phyloP scores from a whole-genome alignment of 2,888 invertebrate species.

The Apoda limacodes region DNA sequence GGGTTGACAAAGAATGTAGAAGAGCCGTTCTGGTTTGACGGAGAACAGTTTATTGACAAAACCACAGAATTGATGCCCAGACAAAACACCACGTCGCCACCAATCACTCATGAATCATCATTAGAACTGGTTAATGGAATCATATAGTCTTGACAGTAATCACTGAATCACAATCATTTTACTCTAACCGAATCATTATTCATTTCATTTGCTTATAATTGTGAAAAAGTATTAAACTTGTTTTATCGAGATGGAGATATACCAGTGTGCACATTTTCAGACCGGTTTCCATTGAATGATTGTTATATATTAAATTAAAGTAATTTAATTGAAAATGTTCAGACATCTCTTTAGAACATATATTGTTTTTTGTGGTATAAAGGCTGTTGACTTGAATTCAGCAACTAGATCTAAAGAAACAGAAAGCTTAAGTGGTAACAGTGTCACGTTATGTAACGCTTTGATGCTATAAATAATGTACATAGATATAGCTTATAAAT shows the following conservation, averaged over 20 bases:
- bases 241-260: constrained; percentile 15
- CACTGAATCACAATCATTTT: constrained; percentile 20
- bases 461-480: too few relatives aligned
- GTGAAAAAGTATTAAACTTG: constrained; percentile 16
- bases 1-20: constrained; percentile 60
- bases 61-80: constrained; percentile 51
- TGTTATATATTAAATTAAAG: background rate
- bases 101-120: constrained; percentile 51
- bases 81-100: constrained; percentile 38
- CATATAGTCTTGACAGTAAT: constrained; percentile 40
- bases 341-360: constrained; percentile 20
- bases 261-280: background rate
- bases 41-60: constrained; percentile 39
- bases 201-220: constrained; percentile 37
- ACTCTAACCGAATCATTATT: constrained; percentile 29
- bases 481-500: too few relatives aligned
- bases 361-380: constrained; percentile 3
- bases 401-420: constrained; percentile 28
- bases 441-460: too few relatives aligned
- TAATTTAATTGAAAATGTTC: constrained; percentile 1
- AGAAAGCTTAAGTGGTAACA: too few relatives aligned
- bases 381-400: constrained; percentile 13
- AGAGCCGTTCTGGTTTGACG: constrained; percentile 61
- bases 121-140: constrained; percentile 63
- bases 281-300: background rate